Conservation (phyloP, 2,888 invertebrate species). For the Heliconius ismenius region DNA sequence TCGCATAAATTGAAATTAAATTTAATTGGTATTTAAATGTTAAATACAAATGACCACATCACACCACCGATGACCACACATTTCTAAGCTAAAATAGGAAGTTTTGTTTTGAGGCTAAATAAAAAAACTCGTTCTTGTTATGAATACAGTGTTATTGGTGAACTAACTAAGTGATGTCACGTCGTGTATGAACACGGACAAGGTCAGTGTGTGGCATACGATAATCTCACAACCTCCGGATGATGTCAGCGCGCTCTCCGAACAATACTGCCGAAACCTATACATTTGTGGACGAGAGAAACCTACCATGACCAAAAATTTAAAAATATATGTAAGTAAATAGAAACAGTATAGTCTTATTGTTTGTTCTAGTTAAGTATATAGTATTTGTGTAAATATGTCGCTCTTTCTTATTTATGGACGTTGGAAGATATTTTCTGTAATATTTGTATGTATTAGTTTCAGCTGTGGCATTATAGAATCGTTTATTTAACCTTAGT, state of each 20-base stretch:
- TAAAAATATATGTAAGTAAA: background rate
- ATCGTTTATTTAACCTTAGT: background rate
- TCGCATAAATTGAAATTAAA: background rate
- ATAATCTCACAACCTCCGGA: constrained; percentile 69
- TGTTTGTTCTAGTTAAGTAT: background rate
- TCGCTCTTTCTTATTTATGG: background rate
- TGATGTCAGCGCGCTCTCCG: constrained; percentile 63
- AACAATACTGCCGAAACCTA: constrained; percentile 55
- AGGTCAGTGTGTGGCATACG: constrained; percentile 63
- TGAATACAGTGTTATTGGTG: constrained; percentile 49
- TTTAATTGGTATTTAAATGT: background rate
- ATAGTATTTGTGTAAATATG: background rate
- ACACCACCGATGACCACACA: constrained; percentile 8
- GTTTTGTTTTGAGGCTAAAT: constrained; percentile 27
- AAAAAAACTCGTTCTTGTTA: constrained; percentile 40
- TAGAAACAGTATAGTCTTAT: background rate
- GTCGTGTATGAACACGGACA: constrained; percentile 65
- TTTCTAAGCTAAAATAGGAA: constrained; percentile 14
- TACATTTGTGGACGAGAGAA: constrained; percentile 41
- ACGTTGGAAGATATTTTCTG: background rate
- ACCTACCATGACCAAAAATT: constrained; percentile 31
- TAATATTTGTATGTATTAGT: background rate
- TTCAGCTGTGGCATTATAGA: background rate
- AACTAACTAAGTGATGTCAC: constrained; percentile 70
- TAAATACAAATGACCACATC: constrained; percentile 1